Evolutionary conservation across 30 jellyfish, hydroid and myxozoan species (phyloP).

Genomic region (Turritopsis dohrnii): DNA sequence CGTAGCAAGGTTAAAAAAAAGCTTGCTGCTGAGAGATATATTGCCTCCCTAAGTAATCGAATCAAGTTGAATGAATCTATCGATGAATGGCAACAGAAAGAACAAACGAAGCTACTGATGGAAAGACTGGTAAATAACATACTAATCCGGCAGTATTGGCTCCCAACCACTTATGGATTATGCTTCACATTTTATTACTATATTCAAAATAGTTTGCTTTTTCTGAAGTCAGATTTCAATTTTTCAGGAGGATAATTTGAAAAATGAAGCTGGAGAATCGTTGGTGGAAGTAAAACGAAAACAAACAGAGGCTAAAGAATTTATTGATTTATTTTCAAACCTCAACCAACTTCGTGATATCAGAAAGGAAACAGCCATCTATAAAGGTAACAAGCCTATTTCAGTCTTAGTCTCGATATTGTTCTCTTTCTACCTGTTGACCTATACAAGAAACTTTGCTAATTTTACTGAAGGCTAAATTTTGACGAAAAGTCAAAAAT

Average conservation of each 20-base stretch:
- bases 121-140: conserved; percentile 46
- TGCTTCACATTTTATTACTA: neutral
- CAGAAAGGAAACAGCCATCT: conserved; percentile 72
- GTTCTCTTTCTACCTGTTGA: neutral
- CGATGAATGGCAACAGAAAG: conserved; percentile 73
- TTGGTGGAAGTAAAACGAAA: conserved; percentile 71
- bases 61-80: conserved; percentile 52
- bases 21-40: conserved; percentile 34
- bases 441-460: no score
- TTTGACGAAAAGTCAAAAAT: no score
- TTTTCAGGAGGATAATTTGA: conserved; percentile 67
- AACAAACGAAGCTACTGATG: conserved; percentile 43
- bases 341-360: conserved; percentile 56
- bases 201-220: neutral
- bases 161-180: neutral
- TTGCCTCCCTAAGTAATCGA: conserved; percentile 40
- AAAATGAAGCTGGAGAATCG: conserved; percentile 89
- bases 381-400: conserved; percentile 45
- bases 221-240: no score
- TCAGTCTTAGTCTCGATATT: neutral
- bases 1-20: conserved; percentile 32
- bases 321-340: conserved; percentile 28
- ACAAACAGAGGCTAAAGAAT: conserved; percentile 40
- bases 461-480: no score
- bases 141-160: neutral